Base-by-base conservation (phyloP, 1,140 invertebrate species). In the Lepidurus packardi region DNA sequence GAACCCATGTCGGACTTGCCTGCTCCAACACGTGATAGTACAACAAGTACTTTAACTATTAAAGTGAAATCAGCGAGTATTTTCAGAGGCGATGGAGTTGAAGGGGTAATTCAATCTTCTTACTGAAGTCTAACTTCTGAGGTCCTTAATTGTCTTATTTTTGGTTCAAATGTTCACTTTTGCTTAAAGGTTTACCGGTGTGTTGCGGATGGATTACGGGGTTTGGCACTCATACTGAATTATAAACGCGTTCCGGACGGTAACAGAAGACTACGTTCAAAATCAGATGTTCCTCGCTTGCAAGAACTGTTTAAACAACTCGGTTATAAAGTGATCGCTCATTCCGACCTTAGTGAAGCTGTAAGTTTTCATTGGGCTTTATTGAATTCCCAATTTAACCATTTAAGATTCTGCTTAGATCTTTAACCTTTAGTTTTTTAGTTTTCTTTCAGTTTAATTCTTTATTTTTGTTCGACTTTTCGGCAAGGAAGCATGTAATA, bases 191-290 rank as follows among this genome's bases (percentile, higher is more conserved):
- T 65, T 1, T 65, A 65, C 21, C 53, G n/a, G 3, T 65, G 53
- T 65, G 16, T 21, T 7, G 7, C 21, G 53, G 53, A 65, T 16
- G 45, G 24, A 6, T 74, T 44, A 16, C 65, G 78, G 41, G 78
- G 78, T 11, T 74, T 78, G 41, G 78, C 78, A n/a, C 45, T 78
- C 34, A 78, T 78, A 41, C 25, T 78, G 25, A 78, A 78, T 34
- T 78, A n/a, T 9, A 41, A 74, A 16, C 7, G 25, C 1, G 34
- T 78, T 45, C 65, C 10, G 73, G 21, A 73, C 73, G 10, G 45
- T 21, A 25, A 74, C 21, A 25, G 11, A 11, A 25, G 78, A 3
- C 43, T n/a, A 8, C 74, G 78, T 16, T 78, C 78, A 1, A 74
- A 78, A 34, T 44, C 47, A 25, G 78, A 78, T 34, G 73, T 78